These are phyloP conservation scores for Eulacestoma nigropectus DNA, from an alignment of 2,113 vertebrate species.

Conservation along the genomic window DNA sequence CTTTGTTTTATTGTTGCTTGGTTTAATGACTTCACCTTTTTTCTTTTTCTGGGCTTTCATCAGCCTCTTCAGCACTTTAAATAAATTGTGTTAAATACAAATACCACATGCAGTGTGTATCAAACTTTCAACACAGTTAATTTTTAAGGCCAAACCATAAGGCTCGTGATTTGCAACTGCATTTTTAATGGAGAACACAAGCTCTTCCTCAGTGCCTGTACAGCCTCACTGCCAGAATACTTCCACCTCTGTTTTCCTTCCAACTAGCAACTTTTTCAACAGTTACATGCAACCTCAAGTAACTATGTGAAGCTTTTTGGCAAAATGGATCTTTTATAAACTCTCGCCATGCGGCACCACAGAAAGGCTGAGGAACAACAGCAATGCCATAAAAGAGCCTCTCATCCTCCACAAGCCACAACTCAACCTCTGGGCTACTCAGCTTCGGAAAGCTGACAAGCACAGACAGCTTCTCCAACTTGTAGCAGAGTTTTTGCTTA, in stretches of 20 bases:
- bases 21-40: neutral
- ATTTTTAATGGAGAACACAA: neutral
- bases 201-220: neutral
- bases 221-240: neutral
- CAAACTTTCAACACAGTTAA: neutral
- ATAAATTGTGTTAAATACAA: neutral
- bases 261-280: neutral
- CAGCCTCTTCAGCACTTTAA: neutral
- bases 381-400: neutral
- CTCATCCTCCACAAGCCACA: neutral
- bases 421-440: neutral
- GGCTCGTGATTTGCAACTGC: neutral
- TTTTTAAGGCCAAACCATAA: neutral
- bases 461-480: neutral
- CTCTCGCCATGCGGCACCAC: fast-evolving
- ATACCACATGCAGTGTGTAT: neutral
- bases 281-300: neutral
- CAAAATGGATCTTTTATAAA: neutral
- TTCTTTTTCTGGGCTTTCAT: neutral
- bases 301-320: neutral
- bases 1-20: neutral
- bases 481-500: neutral
- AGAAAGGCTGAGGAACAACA: neutral
- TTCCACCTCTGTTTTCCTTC: neutral
- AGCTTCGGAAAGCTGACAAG: neutral